phyloP scores from a whole-genome alignment of 2,888 invertebrate species.

The Drosophila barbarae region DNA sequence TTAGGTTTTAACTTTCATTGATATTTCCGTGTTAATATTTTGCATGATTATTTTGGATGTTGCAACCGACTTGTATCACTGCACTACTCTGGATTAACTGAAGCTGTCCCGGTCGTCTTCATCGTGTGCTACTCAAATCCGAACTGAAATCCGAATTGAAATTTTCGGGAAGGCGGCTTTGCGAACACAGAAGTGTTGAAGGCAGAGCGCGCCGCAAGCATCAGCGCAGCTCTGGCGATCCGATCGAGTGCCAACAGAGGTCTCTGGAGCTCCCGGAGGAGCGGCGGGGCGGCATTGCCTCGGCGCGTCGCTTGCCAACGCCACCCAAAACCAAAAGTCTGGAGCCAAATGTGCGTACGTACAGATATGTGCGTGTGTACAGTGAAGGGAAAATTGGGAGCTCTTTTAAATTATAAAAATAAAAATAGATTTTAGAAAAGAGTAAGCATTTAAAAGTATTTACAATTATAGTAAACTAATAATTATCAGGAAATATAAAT shows the following conservation, averaged over 20 bases:
- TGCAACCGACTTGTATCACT: slow-evolving; percentile 22
- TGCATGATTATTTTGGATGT: slow-evolving; percentile 2
- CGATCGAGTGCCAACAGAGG: slow-evolving; percentile 40
- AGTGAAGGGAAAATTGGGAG: neutral
- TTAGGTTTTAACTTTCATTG: neutral
- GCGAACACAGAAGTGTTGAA: slow-evolving; percentile 72
- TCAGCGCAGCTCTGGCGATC: slow-evolving; percentile 38
- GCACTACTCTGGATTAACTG: slow-evolving; percentile 47
- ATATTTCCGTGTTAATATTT: slow-evolving; percentile 1
- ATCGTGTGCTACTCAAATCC: slow-evolving; percentile 79
- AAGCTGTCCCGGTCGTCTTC: slow-evolving; percentile 78
- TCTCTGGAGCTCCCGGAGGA: slow-evolving; percentile 29
- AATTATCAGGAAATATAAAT: no score
- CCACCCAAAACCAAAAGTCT: slow-evolving; percentile 47
- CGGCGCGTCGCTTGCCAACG: slow-evolving; percentile 29
- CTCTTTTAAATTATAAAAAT: neutral
- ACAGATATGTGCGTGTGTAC: slow-evolving; percentile 19
- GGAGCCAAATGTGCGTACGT: slow-evolving; percentile 45
- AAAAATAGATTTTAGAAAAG: neutral
- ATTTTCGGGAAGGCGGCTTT: slow-evolving; percentile 77
- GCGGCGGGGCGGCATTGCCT: slow-evolving; percentile 12
- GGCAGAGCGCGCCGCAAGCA: slow-evolving; percentile 53
- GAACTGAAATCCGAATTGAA: slow-evolving; percentile 79
- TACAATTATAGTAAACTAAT: no score
- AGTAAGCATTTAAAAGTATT: neutral